phyloP scores from a whole-genome alignment of 1,140 invertebrate genomes.

The Telenomus remus region DNA sequence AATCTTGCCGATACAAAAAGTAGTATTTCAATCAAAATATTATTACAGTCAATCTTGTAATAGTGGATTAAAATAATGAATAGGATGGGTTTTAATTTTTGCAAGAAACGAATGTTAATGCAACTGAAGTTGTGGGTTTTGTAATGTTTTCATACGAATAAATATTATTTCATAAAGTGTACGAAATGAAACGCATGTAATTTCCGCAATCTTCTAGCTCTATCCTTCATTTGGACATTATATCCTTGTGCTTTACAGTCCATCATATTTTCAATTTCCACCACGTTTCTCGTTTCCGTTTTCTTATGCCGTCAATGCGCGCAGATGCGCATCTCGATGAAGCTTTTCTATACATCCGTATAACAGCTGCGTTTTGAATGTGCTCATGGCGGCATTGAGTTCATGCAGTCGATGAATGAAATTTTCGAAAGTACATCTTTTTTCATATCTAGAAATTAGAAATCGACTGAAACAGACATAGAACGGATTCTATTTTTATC shows the following conservation, averaged over 20 bases:
- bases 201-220: constrained; percentile 66
- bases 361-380: constrained; percentile 6
- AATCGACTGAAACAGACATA: no score
- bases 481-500: no score
- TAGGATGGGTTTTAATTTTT: no score
- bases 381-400: not conserved
- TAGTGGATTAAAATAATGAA: no score
- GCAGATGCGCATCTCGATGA: constrained; percentile 49
- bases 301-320: constrained; percentile 44
- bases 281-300: constrained; percentile 75
- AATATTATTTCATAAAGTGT: constrained; percentile 20
- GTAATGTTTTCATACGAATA: not conserved
- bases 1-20: no score
- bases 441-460: not conserved
- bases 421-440: not conserved
- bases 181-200: constrained; percentile 62
- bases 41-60: no score
- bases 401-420: not conserved
- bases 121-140: no score
- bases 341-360: constrained; percentile 18
- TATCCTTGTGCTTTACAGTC: constrained; percentile 60
- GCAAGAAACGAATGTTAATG: no score
- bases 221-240: constrained; percentile 62
- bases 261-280: constrained; percentile 76
- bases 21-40: no score